Evolutionary conservation across 2,888 invertebrate genomes (phyloP), one percentile per base, ranked within the genome.

Genomic region (Eutolmus rufibarbis): DNA sequence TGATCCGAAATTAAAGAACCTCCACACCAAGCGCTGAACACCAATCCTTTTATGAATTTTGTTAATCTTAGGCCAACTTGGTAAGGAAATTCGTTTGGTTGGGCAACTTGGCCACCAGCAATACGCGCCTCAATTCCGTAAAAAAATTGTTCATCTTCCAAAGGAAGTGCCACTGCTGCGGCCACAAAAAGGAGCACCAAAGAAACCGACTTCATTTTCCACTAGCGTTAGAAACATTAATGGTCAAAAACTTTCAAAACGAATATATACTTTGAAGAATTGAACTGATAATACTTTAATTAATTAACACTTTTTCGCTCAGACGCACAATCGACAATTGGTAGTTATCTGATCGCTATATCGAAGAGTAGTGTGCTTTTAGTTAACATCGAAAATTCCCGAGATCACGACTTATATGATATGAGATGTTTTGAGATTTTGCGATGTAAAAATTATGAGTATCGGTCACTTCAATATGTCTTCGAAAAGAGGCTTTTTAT

Each of bases 11-110:
- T 86, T 16, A 88, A 51, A 7, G 87, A 86, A 19, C 88, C 88
- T 28, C 88, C 88, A 37, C 88, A 88, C 87, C 87, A 88, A 46
- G 85, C 66, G 31, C 43, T 57, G 7, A 74, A 37, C 12, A 57
- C n/a, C 5, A 37, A 23, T 12, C 85, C 87, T 76, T 46, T 86
- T 43, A 51, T 56, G 56, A 74, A 46, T 74, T 74, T 74, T 7
- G 46, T 74, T 16, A 86, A 28, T 23, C 19, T 82, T 23, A 74
- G 56, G 0, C 87, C 34, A 56, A 87, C 88, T 87, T 89, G 88
- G 81, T 89, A 89, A 2, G 88, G 88, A 34, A 89, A 89, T 86
- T 88, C 88, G 57, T 88, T 86, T 14, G 88, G 89, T 19, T 16
- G n/a, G 1, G 89, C 89, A 46, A 82, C 37, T 76, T 86, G 9